Percentiles rank a stretch among this genome's conserved stretches.
phyloP scores from a whole-genome alignment of 2,888 invertebrate species.

The Plagodis dolabraria region DNA sequence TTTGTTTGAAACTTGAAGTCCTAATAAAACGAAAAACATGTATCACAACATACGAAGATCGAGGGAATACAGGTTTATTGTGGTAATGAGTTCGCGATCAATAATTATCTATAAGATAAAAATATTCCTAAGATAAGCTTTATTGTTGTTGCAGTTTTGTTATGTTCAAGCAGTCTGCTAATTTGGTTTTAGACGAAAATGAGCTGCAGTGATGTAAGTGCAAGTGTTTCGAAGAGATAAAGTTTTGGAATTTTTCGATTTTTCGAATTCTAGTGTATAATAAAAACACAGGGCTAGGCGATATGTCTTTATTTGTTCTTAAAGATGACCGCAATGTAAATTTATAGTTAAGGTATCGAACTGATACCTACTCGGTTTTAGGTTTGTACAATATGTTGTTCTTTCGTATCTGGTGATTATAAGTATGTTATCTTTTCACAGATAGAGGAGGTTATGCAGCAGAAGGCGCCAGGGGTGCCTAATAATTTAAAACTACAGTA shows the following conservation, averaged over 20 bases:
- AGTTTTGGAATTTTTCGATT: too few relatives aligned
- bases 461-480: conserved; percentile 81
- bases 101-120: conserved; percentile 35
- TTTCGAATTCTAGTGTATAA: too few relatives aligned
- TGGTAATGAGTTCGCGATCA: conserved; percentile 51
- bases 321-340: too few relatives aligned
- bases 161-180: not conserved
- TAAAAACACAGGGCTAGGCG: too few relatives aligned
- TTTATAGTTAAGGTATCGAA: too few relatives aligned
- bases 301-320: too few relatives aligned
- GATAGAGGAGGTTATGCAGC: conserved; percentile 84
- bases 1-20: conserved; percentile 6
- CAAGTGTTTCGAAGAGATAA: not conserved
- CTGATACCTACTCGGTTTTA: too few relatives aligned
- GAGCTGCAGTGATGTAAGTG: conserved; percentile 35
- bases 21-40: conserved; percentile 45
- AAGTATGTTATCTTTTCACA: conserved; percentile 35
- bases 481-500: conserved; percentile 67
- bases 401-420: not conserved
- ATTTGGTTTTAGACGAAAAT: conserved; percentile 28
- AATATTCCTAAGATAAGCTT: conserved; percentile 23
- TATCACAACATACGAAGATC: conserved; percentile 58
- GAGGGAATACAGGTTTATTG: conserved; percentile 68
- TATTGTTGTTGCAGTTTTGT: conserved; percentile 26
- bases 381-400: not conserved